phyloP scores from a whole-genome alignment of 1,140 invertebrate species.

The Zaprionus taronus region DNA sequence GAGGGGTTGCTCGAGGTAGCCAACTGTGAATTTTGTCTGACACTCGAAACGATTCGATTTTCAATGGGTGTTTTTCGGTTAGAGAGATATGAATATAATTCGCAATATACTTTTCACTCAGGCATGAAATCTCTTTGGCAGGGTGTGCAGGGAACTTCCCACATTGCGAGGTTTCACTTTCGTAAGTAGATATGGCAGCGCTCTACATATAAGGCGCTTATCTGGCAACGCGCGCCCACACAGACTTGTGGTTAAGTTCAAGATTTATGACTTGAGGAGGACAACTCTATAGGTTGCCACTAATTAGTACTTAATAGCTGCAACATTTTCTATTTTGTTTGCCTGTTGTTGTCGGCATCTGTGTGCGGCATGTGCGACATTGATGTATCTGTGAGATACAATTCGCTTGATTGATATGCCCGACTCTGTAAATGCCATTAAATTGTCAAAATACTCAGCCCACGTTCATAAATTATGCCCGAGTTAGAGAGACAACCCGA shows the following conservation, averaged over 20 bases:
- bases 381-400: constrained; percentile 31
- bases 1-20: constrained; percentile 56
- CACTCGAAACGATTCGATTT: constrained; percentile 37
- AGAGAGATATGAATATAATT: constrained; percentile 41
- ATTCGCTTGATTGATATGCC: constrained; percentile 63
- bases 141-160: constrained; percentile 32
- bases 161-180: not conserved
- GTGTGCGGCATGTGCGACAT: constrained; percentile 34
- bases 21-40: constrained; percentile 63
- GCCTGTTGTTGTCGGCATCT: constrained; percentile 6
- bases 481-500: constrained; percentile 40
- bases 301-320: constrained; percentile 74
- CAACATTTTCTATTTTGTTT: constrained; percentile 36
- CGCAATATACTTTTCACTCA: constrained; percentile 42
- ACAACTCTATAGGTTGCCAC: constrained; percentile 64
- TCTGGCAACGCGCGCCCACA: constrained; percentile 35
- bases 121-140: constrained; percentile 30
- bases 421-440: constrained; percentile 55
- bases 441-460: constrained; percentile 73
- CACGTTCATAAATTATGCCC: constrained; percentile 65
- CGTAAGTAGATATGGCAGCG: not conserved
- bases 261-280: constrained; percentile 60
- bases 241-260: constrained; percentile 9
- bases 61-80: constrained; percentile 37
- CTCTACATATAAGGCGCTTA: constrained; percentile 52